Percentiles rank a stretch among this genome's conserved stretches.
These are phyloP conservation scores for Tetheella fluctuosa DNA, from an alignment of 2,888 invertebrate species.

Conservation along the genomic window DNA sequence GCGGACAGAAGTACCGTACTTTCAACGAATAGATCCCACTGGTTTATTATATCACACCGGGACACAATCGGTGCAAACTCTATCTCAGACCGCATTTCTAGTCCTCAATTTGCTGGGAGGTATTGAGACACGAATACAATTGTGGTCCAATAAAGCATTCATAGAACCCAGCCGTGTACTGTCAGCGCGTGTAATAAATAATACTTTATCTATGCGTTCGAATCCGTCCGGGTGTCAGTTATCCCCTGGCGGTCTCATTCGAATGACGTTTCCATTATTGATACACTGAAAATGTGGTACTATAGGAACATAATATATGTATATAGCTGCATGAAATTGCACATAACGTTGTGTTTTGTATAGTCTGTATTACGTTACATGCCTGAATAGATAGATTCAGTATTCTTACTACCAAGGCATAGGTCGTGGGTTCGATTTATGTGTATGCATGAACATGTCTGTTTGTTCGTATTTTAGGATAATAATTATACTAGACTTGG, in stretches of 20 bases:
- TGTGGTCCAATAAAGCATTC: conserved; percentile 42
- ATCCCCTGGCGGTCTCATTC: conserved; percentile 15
- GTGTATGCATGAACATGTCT: too few species aligned
- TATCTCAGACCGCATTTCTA: conserved; percentile 8
- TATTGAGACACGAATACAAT: conserved; percentile 22
- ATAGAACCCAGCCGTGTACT: conserved; percentile 29
- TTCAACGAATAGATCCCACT: neutral
- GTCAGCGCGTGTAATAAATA: conserved; percentile 41
- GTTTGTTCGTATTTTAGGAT: too few species aligned
- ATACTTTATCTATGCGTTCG: conserved; percentile 38
- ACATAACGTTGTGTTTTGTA: neutral
- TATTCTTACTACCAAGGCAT: too few species aligned
- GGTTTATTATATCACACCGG: conserved; percentile 2
- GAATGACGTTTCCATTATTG: conserved; percentile 7
- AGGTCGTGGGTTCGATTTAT: too few species aligned
- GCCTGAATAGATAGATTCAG: too few species aligned
- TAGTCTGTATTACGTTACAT: neutral
- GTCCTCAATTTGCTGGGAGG: conserved; percentile 7
- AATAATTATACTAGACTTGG: too few species aligned
- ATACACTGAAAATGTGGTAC: neutral
- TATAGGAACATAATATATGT: neutral
- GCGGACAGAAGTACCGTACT: neutral
- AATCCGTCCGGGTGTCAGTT: conserved; percentile 25
- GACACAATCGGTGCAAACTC: conserved; percentile 6
- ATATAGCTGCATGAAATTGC: neutral